Base-by-base conservation (phyloP, 2,888 invertebrate species). In the Epistrophe grossulariae region DNA sequence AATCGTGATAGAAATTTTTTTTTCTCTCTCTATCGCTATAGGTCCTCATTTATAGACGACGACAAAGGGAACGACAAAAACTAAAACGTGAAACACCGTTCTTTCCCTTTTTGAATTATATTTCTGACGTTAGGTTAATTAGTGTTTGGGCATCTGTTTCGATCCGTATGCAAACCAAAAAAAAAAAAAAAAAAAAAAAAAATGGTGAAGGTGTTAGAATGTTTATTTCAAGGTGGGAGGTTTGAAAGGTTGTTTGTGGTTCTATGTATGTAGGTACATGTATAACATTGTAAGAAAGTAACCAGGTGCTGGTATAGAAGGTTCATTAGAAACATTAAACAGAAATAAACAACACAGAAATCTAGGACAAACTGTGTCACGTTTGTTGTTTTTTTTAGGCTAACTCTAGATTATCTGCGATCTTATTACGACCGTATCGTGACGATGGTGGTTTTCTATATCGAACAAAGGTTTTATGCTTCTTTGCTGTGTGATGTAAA, bases 1-100 rank as follows among this genome's bases (percentile, higher is more conserved):
- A 71, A 50, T 79, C 84, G 84, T 84, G 79, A 84, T 84, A 35
- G 57, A 78, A 76, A 45, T 10, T 11, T 28, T 55, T 24, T 48
- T 17, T 48, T 48, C 17, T 48, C 10, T 17, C 17, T 31, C 31
- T 6, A 5, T 24, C 1, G 24, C 1, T 24, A 24, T 24, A 24
- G 24, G 24, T 24, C 24, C 24, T 24, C 31, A n/a, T 31, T 31
- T 31, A 7, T 31, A 48, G 50, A 11, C 3, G 24, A 68, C 35
- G 50, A 11, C 7, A 15, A 68, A 38, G 0, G 10, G 1, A 13
- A 50, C 3, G 24, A 48, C n/a, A n/a, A 35, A 28, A 64, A 31
- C 28, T 31, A 38, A 71, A 72, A 70, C 59, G 35, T 72, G 59
- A 73, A 55, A 17, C 2, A 24, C 28, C 38, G 19, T 68, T 79